Base-by-base conservation (phyloP, 2,797 vertebrate genomes). In the Siniperca obscura region DNA sequence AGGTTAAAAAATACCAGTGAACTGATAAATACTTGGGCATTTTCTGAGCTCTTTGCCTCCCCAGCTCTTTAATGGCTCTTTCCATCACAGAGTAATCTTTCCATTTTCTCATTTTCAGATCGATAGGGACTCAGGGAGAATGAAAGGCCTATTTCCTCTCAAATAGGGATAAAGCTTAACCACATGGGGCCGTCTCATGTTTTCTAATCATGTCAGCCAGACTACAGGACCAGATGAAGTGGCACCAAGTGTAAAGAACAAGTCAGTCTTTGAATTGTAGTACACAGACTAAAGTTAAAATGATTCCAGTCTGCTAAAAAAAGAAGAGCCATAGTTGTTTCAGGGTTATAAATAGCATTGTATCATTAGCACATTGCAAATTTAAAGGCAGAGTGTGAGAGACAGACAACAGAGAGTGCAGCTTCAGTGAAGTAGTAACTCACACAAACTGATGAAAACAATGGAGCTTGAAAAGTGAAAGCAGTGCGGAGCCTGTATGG, bases 51-150 rank as follows among this genome's bases (percentile, higher is more conserved):
- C 59, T 83, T 84, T 76, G 60, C 78, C 78, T 86, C 75, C 57
- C 74, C 55, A 66, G 75, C 81, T 80, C 80, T 86, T 91, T 91
- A 88, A 91, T 90, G 76, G 88, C 83, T 88, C 87, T 87, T 90
- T 91, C 90, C 87, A 92, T 91, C 91, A 93, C 82, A 61, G 85
- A 76, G 86, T 89, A 92, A 92, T 93, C 89, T 91, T 93, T 93
- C 89, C 86, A 93, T 93, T 91, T 93, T 90, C 87, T 90, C 84
- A 92, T 92, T 93, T 92, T 87, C 84, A 76, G 89, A 94, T 93
- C 91, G 83, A 94, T 92, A 76, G 74, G 78, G 88, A 86, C 80
- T 93, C 83, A 30, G 74, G 86, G 82, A 89, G 80, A 92, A 92
- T 91, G 85, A 94, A 93, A 92, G 87, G 83, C 84, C 91, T 74